These are phyloP conservation scores for Camarhynchus parvulus DNA, from an alignment of 2,113 vertebrate genomes.

Conservation along the genomic window DNA sequence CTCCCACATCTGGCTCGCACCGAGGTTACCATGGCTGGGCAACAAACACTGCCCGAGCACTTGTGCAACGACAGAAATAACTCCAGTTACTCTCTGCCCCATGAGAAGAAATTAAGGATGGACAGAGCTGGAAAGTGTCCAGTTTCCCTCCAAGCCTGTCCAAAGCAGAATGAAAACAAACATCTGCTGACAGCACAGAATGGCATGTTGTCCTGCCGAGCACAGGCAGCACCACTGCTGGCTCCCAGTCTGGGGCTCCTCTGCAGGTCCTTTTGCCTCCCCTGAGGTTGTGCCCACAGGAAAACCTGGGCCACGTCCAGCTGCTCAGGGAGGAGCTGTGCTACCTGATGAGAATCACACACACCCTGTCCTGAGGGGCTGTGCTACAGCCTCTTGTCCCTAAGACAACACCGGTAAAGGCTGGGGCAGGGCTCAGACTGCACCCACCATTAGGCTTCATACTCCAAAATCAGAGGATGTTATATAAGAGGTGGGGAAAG, in stretches of 20 bases:
- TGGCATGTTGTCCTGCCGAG: neutral
- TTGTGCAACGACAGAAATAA: slow-evolving; percentile 62
- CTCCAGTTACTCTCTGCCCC: neutral
- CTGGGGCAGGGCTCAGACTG: neutral
- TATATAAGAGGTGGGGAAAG: neutral
- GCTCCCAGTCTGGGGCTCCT: neutral
- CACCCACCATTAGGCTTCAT: rapidly evolving
- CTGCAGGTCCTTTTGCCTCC: neutral
- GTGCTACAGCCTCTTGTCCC: neutral
- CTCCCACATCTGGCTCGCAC: neutral
- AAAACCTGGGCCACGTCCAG: neutral
- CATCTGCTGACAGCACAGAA: slow-evolving; percentile 3
- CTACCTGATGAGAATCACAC: rapidly evolving
- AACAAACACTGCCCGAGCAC: slow-evolving; percentile 27
- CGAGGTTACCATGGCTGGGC: slow-evolving; percentile 30
- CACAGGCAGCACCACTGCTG: neutral
- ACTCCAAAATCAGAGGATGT: neutral
- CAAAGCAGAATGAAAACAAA: slow-evolving; percentile 50
- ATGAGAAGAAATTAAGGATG: slow-evolving; percentile 35
- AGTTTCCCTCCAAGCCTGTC: slow-evolving; percentile 25
- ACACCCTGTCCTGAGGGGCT: neutral
- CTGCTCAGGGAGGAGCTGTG: neutral
- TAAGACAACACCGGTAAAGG: neutral
- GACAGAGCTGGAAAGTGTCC: neutral
- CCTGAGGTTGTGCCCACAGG: neutral